These are phyloP conservation scores for Physeter macrocephalus DNA, from an alignment of 2,113 vertebrate genomes.

Conservation along the genomic window DNA sequence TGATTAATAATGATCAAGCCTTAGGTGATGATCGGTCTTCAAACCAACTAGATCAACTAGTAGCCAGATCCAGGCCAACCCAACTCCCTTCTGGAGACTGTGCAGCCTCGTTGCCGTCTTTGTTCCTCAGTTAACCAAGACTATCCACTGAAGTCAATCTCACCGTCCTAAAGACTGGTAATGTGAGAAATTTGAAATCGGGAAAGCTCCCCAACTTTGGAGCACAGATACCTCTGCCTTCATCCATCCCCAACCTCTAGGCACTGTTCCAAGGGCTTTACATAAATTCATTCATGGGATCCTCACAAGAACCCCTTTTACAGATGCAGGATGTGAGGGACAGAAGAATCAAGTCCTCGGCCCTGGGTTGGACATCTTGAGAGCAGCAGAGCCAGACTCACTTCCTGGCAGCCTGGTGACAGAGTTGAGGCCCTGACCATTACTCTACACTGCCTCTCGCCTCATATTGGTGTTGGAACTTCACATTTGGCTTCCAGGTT, in stretches of 20 bases:
- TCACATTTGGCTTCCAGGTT: not conserved
- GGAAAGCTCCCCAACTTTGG: not conserved
- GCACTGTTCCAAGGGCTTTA: not conserved
- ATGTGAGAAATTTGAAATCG: not conserved
- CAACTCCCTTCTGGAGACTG: not conserved
- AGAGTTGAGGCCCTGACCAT: not conserved
- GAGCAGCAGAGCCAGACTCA: not conserved
- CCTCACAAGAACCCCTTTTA: not conserved
- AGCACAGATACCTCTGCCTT: not conserved
- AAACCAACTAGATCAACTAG: not conserved
- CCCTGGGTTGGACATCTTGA: fast-evolving
- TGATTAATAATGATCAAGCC: not conserved
- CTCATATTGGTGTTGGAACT: not conserved
- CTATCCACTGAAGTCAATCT: not conserved
- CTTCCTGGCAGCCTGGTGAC: not conserved
- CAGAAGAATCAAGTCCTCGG: not conserved
- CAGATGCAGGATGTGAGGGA: too few species aligned
- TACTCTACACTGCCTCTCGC: not conserved
- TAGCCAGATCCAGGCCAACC: not conserved
- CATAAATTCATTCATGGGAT: fast-evolving
- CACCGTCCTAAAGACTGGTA: not conserved
- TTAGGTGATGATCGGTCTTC: not conserved
- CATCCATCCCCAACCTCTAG: not conserved
- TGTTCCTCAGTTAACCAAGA: not conserved
- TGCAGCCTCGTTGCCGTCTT: not conserved